Evolutionary conservation across 2,113 vertebrate genomes (phyloP).

Genomic region (Dascyllus trimaculatus): DNA sequence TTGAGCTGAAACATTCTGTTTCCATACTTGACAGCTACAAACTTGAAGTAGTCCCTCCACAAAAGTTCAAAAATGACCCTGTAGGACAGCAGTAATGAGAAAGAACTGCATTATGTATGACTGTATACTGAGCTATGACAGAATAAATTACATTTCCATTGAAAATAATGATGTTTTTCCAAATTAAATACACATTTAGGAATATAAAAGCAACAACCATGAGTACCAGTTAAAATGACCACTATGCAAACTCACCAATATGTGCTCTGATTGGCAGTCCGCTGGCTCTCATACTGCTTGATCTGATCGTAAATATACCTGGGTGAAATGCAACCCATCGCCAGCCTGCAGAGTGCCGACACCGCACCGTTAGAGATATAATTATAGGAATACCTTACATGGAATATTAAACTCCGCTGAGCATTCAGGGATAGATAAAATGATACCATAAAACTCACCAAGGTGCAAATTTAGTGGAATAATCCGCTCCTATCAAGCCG

Average conservation of each 20-base stretch:
- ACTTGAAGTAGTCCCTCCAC: constrained; percentile 90
- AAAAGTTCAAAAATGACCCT: constrained; percentile 91
- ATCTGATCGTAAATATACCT: constrained; percentile 88
- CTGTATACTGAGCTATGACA: not conserved
- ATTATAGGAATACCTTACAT: not conserved
- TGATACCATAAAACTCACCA: constrained; percentile 77
- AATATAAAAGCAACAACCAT: not conserved
- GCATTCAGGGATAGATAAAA: not conserved
- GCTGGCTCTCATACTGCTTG: constrained; percentile 85
- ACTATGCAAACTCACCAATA: constrained; percentile 83
- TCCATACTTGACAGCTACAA: constrained; percentile 87
- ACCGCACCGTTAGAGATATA: constrained; percentile 7
- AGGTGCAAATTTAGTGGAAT: constrained; percentile 89
- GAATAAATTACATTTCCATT: not conserved
- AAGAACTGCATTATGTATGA: not conserved
- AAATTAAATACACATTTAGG: not conserved
- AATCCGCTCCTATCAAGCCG: constrained; percentile 85
- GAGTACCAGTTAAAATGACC: not conserved
- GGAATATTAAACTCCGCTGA: not conserved
- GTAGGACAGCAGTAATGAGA: constrained; percentile 22
- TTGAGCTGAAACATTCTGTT: constrained; percentile 83
- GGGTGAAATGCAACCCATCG: constrained; percentile 87
- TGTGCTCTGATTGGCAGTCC: constrained; percentile 87
- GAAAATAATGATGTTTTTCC: not conserved
- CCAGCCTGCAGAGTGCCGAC: constrained; percentile 82